Percentiles rank a stretch among this genome's conserved stretches.
phyloP scores from a whole-genome alignment of 2,113 vertebrate genomes.

The Gila orcuttii region DNA sequence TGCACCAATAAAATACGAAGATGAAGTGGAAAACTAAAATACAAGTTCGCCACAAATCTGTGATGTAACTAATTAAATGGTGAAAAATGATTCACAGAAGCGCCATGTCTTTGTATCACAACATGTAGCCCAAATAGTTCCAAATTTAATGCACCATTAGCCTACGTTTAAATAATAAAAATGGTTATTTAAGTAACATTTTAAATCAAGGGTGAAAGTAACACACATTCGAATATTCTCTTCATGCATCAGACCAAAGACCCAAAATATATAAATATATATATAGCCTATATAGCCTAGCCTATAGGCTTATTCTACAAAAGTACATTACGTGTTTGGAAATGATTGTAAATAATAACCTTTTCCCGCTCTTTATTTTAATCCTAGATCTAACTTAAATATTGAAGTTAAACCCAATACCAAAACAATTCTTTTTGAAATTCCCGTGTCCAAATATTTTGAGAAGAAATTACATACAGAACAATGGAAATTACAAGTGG shows the following conservation, averaged over 20 bases:
- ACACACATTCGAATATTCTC: background rate
- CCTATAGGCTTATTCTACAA: background rate
- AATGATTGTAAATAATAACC: background rate
- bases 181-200: background rate
- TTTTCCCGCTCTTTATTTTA: no score
- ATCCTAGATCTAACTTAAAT: background rate
- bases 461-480: background rate
- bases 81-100: background rate
- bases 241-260: background rate
- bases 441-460: background rate
- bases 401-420: background rate
- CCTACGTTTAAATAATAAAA: background rate
- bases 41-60: background rate
- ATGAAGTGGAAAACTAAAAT: background rate
- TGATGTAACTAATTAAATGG: background rate
- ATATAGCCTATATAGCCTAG: no score
- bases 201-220: background rate
- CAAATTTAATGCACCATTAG: background rate
- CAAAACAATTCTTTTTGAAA: background rate
- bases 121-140: background rate
- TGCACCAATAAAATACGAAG: slow-evolving; percentile 17
- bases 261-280: no score
- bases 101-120: background rate
- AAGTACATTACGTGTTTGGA: background rate
- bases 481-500: background rate